phyloP scores from a whole-genome alignment of 2,888 invertebrate genomes.

The Dasysyrphus albostriatus region DNA sequence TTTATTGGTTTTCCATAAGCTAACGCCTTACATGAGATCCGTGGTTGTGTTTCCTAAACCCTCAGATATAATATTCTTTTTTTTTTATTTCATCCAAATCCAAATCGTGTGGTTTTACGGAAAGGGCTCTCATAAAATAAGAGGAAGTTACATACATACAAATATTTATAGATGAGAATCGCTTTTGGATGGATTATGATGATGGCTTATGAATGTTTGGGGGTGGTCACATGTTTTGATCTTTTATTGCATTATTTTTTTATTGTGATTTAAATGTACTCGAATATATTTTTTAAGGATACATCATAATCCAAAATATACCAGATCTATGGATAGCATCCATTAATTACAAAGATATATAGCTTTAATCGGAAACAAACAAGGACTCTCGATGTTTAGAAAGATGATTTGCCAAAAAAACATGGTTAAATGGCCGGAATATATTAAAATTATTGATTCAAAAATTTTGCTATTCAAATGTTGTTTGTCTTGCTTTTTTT shows the following conservation, averaged over 20 bases:
- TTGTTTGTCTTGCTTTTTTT: conserved; percentile 7
- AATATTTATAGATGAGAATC: not conserved
- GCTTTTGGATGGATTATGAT: conserved; percentile 26
- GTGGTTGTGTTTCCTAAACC: conserved; percentile 38
- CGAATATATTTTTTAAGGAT: conserved; percentile 6
- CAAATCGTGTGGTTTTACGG: not conserved
- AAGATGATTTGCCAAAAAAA: conserved; percentile 47
- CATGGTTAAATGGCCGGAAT: conserved; percentile 64
- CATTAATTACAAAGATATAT: conserved; percentile 66
- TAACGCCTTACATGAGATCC: conserved; percentile 49
- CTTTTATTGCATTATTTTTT: conserved; percentile 35
- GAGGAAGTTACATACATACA: not conserved
- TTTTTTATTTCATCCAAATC: conserved; percentile 6
- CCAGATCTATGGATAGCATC: conserved; percentile 42
- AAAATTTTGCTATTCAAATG: conserved; percentile 46
- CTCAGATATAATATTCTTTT: conserved; percentile 41
- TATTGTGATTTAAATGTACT: conserved; percentile 10
- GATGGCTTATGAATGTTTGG: conserved; percentile 25
- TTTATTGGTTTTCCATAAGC: conserved; percentile 75
- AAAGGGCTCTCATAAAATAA: conserved; percentile 12
- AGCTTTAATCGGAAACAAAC: conserved; percentile 55
- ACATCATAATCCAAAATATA: conserved; percentile 24
- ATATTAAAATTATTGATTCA: conserved; percentile 43
- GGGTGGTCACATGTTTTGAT: conserved; percentile 9
- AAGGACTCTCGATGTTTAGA: conserved; percentile 20